Evolutionary conservation across 2,113 vertebrate species (phyloP), one percentile per base, ranked within the genome.

Genomic region (Heloderma charlesbogerti): DNA sequence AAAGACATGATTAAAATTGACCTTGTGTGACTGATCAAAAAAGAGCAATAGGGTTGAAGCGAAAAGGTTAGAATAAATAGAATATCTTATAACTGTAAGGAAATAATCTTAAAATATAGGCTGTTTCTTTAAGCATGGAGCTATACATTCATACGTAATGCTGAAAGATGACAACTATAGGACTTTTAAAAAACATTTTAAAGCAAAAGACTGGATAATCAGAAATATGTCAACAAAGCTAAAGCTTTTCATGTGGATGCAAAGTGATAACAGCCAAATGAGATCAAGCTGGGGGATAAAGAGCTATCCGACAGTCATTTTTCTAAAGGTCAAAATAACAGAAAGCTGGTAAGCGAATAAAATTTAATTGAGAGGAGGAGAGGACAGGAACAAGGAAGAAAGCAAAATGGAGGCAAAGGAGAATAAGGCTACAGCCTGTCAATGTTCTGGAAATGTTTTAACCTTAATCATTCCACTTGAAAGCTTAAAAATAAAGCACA

Each of bases 1-100:
- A 4, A 3, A 34, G 88, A 92, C 91, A 88, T 2, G 3, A 48
- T 88, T 82, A 90, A 86, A 95, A 88, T 71, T 51, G 67, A 88
- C 89, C 34, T 80, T 91, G n/a, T 74, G 63, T 45, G 51, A 88
- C 54, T 69, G 27, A 92, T 27, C 75, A 85, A 94, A 74, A 83
- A 85, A 88, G 84, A 90, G 89, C 67, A 0, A 90, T 45, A 15
- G 92, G 72, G 27, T 83, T 86, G 90, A 67, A 54, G 71, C 87
- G 67, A 51, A 22, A 72, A 1, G 43, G 71, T 82, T 84, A 51
- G 15, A 60, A 31, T 51, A 78, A 60, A 25, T 25, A 86, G 2
- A 89, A 48, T 60, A 29, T 9, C 29, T 84, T 71, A 85, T 67
- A 74, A 77, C 27, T 83, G 29, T 86, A 82, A 60, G 54, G 0